phyloP scores from a whole-genome alignment of 2,113 vertebrate genomes.

The Anas platyrhynchos region DNA sequence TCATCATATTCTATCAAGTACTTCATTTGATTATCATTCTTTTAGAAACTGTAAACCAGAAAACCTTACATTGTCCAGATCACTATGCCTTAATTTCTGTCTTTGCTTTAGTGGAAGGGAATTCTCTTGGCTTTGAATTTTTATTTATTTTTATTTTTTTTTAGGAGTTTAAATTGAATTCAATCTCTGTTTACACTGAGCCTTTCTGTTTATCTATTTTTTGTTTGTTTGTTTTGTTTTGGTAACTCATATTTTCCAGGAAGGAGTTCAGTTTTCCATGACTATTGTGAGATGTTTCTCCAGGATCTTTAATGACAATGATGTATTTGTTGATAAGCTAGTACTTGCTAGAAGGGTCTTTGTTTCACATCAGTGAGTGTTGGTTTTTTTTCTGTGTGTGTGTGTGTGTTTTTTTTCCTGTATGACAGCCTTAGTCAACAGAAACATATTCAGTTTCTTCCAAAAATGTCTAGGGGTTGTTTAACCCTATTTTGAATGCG shows the following conservation, averaged over 20 bases:
- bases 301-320: slow-evolving; percentile 41
- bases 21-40: background rate
- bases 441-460: background rate
- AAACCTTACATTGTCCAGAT: background rate
- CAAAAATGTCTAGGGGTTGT: background rate
- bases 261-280: slow-evolving; percentile 47
- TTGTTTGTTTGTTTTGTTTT: background rate
- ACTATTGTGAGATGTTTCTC: slow-evolving; percentile 45
- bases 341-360: slow-evolving; percentile 41
- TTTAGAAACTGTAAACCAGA: background rate
- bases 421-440: background rate
- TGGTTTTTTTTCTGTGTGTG: background rate
- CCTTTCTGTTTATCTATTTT: background rate
- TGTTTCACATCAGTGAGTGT: background rate
- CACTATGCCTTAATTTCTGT: background rate
- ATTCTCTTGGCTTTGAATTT: background rate
- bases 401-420: background rate
- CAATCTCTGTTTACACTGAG: background rate
- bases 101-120: background rate
- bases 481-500: background rate
- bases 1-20: background rate
- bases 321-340: slow-evolving; percentile 58
- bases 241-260: slow-evolving; percentile 34
- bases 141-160: slow-evolving; percentile 46
- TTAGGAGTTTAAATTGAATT: slow-evolving; percentile 1